Base-by-base conservation (phyloP, 2,797 vertebrate species). In the Paratrypauchen microcephalus region DNA sequence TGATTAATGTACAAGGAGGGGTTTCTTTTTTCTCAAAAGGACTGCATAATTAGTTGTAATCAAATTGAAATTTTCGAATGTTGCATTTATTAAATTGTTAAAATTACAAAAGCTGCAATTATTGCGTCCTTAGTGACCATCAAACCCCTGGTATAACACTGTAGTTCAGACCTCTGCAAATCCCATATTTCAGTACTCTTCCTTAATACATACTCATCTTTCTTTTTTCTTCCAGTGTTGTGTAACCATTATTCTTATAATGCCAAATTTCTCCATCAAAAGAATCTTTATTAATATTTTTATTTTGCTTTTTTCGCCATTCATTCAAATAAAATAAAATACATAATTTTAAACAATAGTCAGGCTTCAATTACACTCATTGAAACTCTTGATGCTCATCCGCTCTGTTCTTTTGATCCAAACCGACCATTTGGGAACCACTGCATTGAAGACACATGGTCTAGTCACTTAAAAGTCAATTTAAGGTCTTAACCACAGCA, bases 401-500 rank as follows among this genome's bases (percentile, higher is more conserved):
- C 16, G 9, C 57, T 19, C 28, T 32, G 6, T 13, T 23, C 30
- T 45, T 47, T 63, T 24, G 36, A 41, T 63, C 23, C 21, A 1
- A 41, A 24, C 60, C 13, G 21, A 45, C 13, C 2, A 23, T 47
- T 63, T 63, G 12, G 39, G 21, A 63, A 45, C 21, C 21, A 45
- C 59, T 21, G 57, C 19, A 11, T 21, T 41, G 28, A 52, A 54
- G 64, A 36, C 48, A 54, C n/a, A 39, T 56, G 54, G 30, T 26
- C 52, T 18, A 24, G 65, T 39, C 63, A 30, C 48, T 41, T 48
- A 48, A 50, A 50, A 65, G 63, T 65, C 45, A 56, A 56, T 21
- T 16, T 16, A 23, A 66, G 32, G 65, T 66, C 65, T 56, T 55
- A 39, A 55, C 30, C 52, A 66, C 65, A 21, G n/a, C 12, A n/a